These are phyloP conservation scores for Panulirus ornatus DNA, from an alignment of 1,140 invertebrate species.

Conservation along the genomic window DNA sequence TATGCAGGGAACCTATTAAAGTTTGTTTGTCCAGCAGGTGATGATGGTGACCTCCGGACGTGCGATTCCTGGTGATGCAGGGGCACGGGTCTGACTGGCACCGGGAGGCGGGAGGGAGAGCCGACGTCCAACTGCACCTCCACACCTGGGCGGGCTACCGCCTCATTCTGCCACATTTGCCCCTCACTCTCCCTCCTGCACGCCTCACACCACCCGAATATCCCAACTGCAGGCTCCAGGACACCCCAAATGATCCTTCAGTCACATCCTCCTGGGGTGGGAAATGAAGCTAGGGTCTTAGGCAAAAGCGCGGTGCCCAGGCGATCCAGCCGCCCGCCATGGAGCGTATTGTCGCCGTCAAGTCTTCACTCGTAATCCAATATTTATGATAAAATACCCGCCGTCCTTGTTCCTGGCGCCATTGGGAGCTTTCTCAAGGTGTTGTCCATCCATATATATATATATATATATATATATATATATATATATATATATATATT, in stretches of 20 bases:
- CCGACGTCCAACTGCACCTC: not conserved
- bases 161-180: not conserved
- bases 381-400: not conserved
- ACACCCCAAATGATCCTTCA: not conserved
- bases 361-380: not conserved
- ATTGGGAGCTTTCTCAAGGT: not conserved
- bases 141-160: not conserved
- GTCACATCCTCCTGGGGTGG: not conserved
- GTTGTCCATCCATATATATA: too few species aligned
- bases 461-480: too few species aligned
- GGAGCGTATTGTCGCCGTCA: not conserved
- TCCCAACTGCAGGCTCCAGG: not conserved
- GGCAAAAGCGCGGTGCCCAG: not conserved
- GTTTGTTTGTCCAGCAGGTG: not conserved
- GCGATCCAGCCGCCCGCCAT: not conserved
- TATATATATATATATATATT: too few species aligned
- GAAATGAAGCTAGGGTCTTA: not conserved
- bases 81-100: too few species aligned
- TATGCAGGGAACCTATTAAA: too few species aligned
- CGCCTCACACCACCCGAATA: not conserved
- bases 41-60: not conserved
- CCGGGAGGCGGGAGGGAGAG: not conserved
- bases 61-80: not conserved
- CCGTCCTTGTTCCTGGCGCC: not conserved
- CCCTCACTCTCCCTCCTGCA: not conserved